Evolutionary conservation across 1,140 invertebrate species (phyloP), one percentile per base, ranked within the genome.

Genomic region (Procambarus clarkii): DNA sequence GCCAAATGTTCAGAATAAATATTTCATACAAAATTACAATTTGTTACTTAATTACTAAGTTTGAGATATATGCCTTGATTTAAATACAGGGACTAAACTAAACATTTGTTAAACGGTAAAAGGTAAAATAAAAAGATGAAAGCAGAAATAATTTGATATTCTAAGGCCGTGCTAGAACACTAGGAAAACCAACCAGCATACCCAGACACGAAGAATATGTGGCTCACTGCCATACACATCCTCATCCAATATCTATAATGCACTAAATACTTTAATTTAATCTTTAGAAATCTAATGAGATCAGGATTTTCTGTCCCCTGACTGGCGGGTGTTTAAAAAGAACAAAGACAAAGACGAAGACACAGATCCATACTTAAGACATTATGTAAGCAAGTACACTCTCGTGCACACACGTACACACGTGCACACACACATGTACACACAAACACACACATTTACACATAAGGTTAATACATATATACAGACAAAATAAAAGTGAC

Each of bases 231-330:
- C n/a, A 74, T 71, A 71, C 69, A 74, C n/a, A 69, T n/a, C 69
- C 69, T 74, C 15, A 74, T 74, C 69, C n/a, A 34, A 74, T 34
- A 34, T 34, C 69, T 74, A 24, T 21, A 74, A 74, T 74, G 21
- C 21, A 74, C 69, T 74, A 74, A 5, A 11, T 5, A 74, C n/a
- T 74, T 24, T 8, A 74, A 74, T 74, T 74, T 71, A 69, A 76
- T 50, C 76, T 86, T 91, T 85, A 85, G 77, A 71, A 91, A 91
- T 77, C 89, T 91, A 91, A 86, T 91, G 89, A 91, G 89, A 91
- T 91, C 89, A 91, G 74, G 83, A 78, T 85, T 64, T 44, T 50
- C 58, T 91, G 82, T 91, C 89, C 89, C 89, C 89, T 86, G 89
- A 86, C 89, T 90, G 89, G 89, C n/a, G 21, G 78, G 89, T 76